Conservation (phyloP, 1,140 invertebrate species). For the Phymastichus coffea region DNA sequence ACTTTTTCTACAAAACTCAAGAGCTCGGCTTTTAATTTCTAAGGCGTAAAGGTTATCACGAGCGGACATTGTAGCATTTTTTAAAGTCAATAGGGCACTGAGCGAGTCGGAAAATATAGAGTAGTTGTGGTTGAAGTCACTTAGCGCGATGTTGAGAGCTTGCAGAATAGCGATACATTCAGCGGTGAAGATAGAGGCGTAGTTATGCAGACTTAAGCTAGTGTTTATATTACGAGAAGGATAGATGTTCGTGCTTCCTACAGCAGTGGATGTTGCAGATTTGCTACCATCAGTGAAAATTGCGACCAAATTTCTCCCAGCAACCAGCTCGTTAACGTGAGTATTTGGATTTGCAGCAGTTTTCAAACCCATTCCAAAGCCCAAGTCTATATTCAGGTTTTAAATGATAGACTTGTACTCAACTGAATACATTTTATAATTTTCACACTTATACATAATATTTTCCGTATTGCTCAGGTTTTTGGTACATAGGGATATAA, state of each 20-base stretch:
- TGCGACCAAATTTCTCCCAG: background rate
- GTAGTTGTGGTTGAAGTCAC: too few species aligned
- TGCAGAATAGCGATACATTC: background rate
- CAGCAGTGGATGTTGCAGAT: background rate
- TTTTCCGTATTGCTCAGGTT: too few species aligned
- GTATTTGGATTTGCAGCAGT: background rate
- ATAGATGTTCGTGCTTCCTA: background rate
- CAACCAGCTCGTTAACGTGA: background rate
- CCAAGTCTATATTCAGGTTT: background rate
- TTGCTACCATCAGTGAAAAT: slow-evolving; percentile 1
- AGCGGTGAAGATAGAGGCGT: background rate
- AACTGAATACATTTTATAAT: background rate
- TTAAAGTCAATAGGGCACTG: too few species aligned
- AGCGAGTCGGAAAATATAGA: too few species aligned
- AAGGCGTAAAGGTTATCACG: too few species aligned
- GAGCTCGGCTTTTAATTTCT: too few species aligned
- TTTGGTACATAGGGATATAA: too few species aligned
- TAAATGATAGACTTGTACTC: background rate
- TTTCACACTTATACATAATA: too few species aligned
- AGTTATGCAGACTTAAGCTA: background rate
- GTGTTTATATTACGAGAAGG: background rate
- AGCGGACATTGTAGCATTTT: too few species aligned
- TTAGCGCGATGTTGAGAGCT: too few species aligned
- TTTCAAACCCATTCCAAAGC: background rate
- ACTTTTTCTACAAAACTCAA: too few species aligned